These are phyloP conservation scores for Diogma glabrata DNA, from an alignment of 2,888 invertebrate genomes.

Conservation along the genomic window DNA sequence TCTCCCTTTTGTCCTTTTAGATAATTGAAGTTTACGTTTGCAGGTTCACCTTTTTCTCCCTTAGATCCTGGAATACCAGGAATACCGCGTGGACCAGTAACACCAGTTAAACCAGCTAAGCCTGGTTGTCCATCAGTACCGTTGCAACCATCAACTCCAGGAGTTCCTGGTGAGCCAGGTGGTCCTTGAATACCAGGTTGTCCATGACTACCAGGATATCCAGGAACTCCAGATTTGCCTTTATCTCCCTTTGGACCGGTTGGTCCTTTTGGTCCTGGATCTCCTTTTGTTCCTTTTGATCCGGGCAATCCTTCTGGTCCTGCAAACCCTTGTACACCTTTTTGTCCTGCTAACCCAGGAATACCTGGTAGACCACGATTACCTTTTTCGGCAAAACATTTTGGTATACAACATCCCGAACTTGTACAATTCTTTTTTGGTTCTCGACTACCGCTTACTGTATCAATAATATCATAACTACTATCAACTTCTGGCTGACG, in stretches of 20 bases:
- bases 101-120: constrained; percentile 53
- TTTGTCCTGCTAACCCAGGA: constrained; percentile 58
- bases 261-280: constrained; percentile 68
- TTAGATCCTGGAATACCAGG: constrained; percentile 36
- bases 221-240: constrained; percentile 78
- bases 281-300: constrained; percentile 81
- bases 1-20: constrained; percentile 81
- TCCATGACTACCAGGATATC: constrained; percentile 59
- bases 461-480: constrained; percentile 33
- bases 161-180: constrained; percentile 60
- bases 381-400: constrained; percentile 84
- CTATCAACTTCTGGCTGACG: constrained; percentile 25
- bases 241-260: constrained; percentile 75
- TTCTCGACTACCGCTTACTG: constrained; percentile 26
- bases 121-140: constrained; percentile 84
- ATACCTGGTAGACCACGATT: constrained; percentile 62
- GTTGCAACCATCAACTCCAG: constrained; percentile 90
- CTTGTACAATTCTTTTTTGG: constrained; percentile 51
- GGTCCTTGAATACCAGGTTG: constrained; percentile 31
- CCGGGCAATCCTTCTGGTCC: constrained; percentile 79
- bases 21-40: constrained; percentile 40
- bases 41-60: constrained; percentile 74
- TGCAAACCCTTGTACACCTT: constrained; percentile 67
- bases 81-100: constrained; percentile 63
- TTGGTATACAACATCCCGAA: constrained; percentile 62